Percentiles rank a stretch among this genome's conserved stretches.
Conservation (phyloP, 2,888 invertebrate species). For the Dyspetes luteomarginatus region DNA sequence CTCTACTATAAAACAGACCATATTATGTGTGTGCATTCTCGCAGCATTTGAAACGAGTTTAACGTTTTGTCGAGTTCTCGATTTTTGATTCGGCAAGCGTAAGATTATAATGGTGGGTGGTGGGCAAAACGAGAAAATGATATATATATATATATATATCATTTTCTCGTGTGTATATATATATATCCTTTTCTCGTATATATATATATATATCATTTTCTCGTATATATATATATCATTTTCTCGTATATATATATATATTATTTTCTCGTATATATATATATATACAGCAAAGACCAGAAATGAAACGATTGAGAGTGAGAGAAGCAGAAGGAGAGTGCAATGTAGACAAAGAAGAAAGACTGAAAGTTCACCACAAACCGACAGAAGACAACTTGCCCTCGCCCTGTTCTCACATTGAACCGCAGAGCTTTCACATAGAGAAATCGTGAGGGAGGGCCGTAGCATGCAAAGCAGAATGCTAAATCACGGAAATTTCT, state of each 20-base stretch:
- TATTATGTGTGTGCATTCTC: neutral
- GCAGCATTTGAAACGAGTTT: conserved; percentile 24
- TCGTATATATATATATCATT: neutral
- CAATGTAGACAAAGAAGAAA: too few relatives aligned
- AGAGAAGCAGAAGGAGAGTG: neutral
- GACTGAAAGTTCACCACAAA: neutral
- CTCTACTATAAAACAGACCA: neutral
- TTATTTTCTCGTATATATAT: neutral
- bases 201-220: neutral
- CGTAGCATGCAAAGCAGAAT: conserved; percentile 52
- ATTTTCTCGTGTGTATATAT: too few relatives aligned
- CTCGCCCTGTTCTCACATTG: neutral
- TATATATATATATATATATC: neutral
- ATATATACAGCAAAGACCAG: neutral
- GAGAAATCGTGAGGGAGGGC: neutral
- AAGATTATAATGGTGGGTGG: conserved; percentile 45
- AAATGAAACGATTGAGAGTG: neutral
- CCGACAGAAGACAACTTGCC: conserved; percentile 11
- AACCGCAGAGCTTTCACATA: neutral
- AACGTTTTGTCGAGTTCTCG: conserved; percentile 22
- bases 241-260: too few relatives aligned
- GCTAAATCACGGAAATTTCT: conserved; percentile 64
- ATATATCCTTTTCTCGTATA: too few relatives aligned
- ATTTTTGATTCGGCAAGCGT: conserved; percentile 44
- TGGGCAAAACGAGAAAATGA: neutral